Evolutionary conservation across 2,113 vertebrate species (phyloP).

Genomic region (Uropsilus gracilis): DNA sequence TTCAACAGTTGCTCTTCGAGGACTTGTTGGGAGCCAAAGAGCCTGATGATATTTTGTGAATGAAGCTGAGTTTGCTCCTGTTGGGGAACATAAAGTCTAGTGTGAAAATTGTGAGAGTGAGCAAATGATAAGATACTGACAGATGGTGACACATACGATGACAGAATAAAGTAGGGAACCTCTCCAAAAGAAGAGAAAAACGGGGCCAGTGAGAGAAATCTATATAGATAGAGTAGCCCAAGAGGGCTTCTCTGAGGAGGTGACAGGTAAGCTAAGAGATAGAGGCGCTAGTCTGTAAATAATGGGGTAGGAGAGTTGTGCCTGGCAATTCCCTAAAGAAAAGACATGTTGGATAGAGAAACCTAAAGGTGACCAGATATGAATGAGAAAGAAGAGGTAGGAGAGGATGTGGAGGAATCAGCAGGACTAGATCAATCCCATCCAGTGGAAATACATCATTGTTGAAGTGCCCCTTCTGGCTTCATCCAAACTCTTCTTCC

Average conservation of each 20-base stretch:
- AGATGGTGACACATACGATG: not conserved
- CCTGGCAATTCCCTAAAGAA: not conserved
- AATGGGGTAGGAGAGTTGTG: not conserved
- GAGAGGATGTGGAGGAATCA: not conserved
- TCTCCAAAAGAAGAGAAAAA: not conserved
- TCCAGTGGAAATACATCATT: no score
- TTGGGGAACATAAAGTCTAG: not conserved
- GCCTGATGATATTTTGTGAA: not conserved
- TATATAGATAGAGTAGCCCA: not conserved
- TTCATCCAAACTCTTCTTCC: not conserved
- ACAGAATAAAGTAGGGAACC: not conserved
- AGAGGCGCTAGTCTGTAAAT: not conserved
- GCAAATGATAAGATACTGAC: not conserved
- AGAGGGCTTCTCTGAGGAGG: not conserved
- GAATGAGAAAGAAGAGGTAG: not conserved
- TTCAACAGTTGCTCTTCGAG: not conserved
- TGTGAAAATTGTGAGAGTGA: not conserved
- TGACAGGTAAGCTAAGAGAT: not conserved
- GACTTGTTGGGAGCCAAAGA: not conserved
- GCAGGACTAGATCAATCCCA: not conserved
- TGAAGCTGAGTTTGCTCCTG: not conserved
- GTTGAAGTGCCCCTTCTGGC: not conserved
- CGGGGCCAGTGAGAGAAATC: not conserved
- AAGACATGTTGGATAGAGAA: not conserved
- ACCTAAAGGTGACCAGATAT: not conserved